phyloP scores from a whole-genome alignment of 2,797 vertebrate genomes.

The Mus minutoides region DNA sequence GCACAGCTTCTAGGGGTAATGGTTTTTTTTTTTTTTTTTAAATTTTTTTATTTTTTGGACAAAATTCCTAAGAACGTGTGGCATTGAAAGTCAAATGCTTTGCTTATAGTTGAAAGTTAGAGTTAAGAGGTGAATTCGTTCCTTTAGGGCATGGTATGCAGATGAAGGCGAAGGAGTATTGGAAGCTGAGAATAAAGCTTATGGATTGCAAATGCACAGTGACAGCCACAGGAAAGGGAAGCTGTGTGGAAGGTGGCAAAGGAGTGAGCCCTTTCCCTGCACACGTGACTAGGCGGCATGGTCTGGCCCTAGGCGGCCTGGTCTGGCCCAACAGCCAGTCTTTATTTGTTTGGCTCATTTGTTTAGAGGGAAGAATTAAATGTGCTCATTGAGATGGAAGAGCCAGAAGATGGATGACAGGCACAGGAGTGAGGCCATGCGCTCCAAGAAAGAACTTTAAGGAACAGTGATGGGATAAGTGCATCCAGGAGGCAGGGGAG shows the following conservation, averaged over 20 bases:
- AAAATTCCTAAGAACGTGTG: background rate
- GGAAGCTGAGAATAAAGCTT: background rate
- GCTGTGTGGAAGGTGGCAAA: background rate
- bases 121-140: background rate
- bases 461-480: background rate
- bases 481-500: background rate
- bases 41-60: no score
- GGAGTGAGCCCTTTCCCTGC: background rate
- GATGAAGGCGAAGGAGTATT: background rate
- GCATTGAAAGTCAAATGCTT: background rate
- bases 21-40: no score
- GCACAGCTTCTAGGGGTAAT: background rate
- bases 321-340: background rate
- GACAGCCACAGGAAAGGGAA: background rate
- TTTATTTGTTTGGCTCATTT: background rate
- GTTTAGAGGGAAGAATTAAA: slow-evolving; percentile 4
- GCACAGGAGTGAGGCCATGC: background rate
- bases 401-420: background rate
- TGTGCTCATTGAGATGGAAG: background rate
- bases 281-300: background rate
- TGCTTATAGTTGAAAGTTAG: background rate
- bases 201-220: background rate
- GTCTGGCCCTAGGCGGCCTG: no score
- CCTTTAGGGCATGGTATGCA: background rate
- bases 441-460: background rate